Percentiles rank a stretch among this genome's conserved stretches.
These are phyloP conservation scores for Nasonovia ribisnigri DNA, from an alignment of 2,888 invertebrate species.

Conservation along the genomic window DNA sequence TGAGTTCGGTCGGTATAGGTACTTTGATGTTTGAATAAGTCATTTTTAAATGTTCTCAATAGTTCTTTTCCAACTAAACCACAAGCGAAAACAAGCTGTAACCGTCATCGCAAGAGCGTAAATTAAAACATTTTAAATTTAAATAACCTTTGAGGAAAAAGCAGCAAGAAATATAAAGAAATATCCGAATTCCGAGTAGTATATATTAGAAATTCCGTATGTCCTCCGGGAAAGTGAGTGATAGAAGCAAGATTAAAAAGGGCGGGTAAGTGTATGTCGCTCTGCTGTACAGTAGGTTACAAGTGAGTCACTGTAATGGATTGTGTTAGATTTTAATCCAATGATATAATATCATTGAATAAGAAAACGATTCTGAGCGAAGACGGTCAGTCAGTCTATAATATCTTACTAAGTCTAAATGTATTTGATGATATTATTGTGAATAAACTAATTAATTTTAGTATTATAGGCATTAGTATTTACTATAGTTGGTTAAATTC, in stretches of 20 bases:
- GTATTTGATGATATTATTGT: too few relatives aligned
- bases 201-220: neutral
- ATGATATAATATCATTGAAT: too few relatives aligned
- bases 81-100: neutral
- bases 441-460: too few relatives aligned
- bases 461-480: too few relatives aligned
- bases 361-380: too few relatives aligned
- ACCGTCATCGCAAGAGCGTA: neutral
- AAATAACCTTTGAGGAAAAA: neutral
- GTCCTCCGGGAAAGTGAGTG: neutral
- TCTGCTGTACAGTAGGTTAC: too few relatives aligned
- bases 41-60: neutral
- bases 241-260: neutral
- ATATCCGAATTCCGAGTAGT: neutral
- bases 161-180: neutral
- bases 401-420: too few relatives aligned
- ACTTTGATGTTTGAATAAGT: neutral
- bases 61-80: neutral
- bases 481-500: too few relatives aligned
- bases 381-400: too few relatives aligned
- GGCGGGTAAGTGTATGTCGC: too few relatives aligned
- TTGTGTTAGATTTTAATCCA: too few relatives aligned
- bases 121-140: neutral
- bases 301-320: too few relatives aligned
- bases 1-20: neutral